Evolutionary conservation across 2,797 vertebrate genomes (phyloP).

Genomic region (Poeciliopsis paucimaculata): DNA sequence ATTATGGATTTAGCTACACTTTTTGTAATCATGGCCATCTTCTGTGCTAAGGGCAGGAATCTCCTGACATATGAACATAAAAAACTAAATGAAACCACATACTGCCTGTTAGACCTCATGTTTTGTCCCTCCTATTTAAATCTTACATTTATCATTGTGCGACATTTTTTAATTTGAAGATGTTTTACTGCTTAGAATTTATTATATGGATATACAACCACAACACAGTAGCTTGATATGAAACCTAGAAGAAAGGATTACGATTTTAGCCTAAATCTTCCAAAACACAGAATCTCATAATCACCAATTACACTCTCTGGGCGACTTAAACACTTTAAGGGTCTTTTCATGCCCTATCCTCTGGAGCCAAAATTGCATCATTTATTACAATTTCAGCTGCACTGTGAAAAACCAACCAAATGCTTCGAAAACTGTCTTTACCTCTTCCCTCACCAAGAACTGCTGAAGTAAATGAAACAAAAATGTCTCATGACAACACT

Average conservation of each 20-base stretch:
- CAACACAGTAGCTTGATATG: background rate
- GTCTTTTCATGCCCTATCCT: too few relatives aligned
- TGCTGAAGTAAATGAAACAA: too few relatives aligned
- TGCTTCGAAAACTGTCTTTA: too few relatives aligned
- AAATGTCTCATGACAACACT: too few relatives aligned
- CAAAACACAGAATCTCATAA: constrained; percentile 2
- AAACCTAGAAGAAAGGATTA: background rate
- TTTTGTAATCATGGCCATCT: background rate
- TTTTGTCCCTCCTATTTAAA: background rate
- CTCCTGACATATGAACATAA: background rate
- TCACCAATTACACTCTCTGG: constrained; percentile 7
- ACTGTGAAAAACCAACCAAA: too few relatives aligned
- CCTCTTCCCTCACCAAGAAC: too few relatives aligned
- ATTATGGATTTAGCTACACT: background rate
- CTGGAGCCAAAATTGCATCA: too few relatives aligned
- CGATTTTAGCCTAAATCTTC: background rate
- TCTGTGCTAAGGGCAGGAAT: background rate
- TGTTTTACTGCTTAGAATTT: background rate
- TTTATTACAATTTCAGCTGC: too few relatives aligned
- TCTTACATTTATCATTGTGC: background rate
- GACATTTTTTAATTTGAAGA: background rate
- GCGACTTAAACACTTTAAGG: constrained; percentile 17
- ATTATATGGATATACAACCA: background rate
- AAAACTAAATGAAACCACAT: background rate
- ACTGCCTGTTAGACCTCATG: background rate